Evolutionary conservation across 2,797 vertebrate genomes (phyloP).

Genomic region (Botia almorhae): DNA sequence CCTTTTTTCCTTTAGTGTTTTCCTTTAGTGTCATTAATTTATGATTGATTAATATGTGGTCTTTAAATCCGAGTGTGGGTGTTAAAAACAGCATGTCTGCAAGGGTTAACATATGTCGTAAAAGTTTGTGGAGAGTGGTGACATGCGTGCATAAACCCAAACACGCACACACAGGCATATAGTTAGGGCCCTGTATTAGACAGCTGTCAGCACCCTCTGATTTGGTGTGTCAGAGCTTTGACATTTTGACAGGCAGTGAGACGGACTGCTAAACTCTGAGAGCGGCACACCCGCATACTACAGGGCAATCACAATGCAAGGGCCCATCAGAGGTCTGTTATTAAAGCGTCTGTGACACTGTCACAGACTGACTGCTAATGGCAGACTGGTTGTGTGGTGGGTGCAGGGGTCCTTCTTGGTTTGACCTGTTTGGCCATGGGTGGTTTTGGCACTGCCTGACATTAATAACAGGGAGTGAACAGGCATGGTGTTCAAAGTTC

Average conservation of each 20-base stretch:
- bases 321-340: slow-evolving; percentile 47
- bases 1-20: slow-evolving; percentile 6
- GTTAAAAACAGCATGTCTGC: slow-evolving; percentile 34
- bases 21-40: slow-evolving; percentile 19
- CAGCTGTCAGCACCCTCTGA: slow-evolving; percentile 52
- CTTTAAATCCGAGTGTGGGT: background rate
- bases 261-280: slow-evolving; percentile 57
- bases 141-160: slow-evolving; percentile 30
- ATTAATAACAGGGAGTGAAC: slow-evolving; percentile 40
- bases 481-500: slow-evolving; percentile 35
- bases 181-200: slow-evolving; percentile 40
- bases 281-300: slow-evolving; percentile 32
- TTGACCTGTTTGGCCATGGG: slow-evolving; percentile 31
- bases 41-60: slow-evolving; percentile 34
- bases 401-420: slow-evolving; percentile 42
- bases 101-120: slow-evolving; percentile 30
- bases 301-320: slow-evolving; percentile 38
- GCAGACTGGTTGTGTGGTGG: slow-evolving; percentile 30
- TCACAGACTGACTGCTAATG: slow-evolving; percentile 45
- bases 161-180: slow-evolving; percentile 35
- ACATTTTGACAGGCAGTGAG: slow-evolving; percentile 55
- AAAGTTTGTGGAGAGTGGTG: slow-evolving; percentile 12
- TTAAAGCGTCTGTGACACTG: slow-evolving; percentile 55
- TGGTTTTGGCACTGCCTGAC: slow-evolving; percentile 31
- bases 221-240: slow-evolving; percentile 53